A percentile compares a stretch with the other conserved stretches of the same genome.
Evolutionary conservation across 1,140 invertebrate genomes (phyloP).

Genomic region (Neuroterus valhalla): DNA sequence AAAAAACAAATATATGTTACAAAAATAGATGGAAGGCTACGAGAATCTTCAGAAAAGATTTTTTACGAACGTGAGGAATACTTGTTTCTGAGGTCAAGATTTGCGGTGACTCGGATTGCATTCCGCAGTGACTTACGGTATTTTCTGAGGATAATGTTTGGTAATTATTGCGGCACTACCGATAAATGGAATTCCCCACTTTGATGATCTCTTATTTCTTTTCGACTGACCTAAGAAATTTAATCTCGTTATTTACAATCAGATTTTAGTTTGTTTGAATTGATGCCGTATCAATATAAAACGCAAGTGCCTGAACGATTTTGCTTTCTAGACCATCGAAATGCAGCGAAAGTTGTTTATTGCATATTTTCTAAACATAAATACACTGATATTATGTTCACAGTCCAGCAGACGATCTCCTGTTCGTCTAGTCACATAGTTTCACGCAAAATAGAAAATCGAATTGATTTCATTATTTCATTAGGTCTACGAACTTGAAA

Average conservation of each 20-base stretch:
- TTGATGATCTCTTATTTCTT: conserved; percentile 8
- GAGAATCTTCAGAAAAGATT: background rate
- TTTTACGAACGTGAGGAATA: background rate
- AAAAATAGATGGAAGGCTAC: no score
- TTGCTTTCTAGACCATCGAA: conserved; percentile 5
- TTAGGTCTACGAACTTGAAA: no score
- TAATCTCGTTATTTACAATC: background rate
- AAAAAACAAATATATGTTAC: no score
- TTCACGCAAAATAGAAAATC: background rate
- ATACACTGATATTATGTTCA: conserved; percentile 8
- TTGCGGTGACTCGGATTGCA: background rate
- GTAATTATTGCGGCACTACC: conserved; percentile 31
- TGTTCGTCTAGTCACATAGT: background rate
- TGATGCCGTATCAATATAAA: background rate
- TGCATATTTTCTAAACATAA: conserved; percentile 28
- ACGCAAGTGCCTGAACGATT: conserved; percentile 8
- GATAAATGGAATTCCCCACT: conserved; percentile 32
- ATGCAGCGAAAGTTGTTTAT: conserved; percentile 21
- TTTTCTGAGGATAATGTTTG: conserved; percentile 30
- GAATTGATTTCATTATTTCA: background rate
- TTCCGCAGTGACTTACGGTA: conserved; percentile 27
- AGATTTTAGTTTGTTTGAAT: background rate
- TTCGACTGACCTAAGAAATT: background rate
- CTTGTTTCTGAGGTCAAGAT: background rate
- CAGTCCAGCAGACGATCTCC: background rate